These are phyloP conservation scores for Kryptopterus vitreolus DNA, from an alignment of 2,797 vertebrate genomes.

Conservation along the genomic window DNA sequence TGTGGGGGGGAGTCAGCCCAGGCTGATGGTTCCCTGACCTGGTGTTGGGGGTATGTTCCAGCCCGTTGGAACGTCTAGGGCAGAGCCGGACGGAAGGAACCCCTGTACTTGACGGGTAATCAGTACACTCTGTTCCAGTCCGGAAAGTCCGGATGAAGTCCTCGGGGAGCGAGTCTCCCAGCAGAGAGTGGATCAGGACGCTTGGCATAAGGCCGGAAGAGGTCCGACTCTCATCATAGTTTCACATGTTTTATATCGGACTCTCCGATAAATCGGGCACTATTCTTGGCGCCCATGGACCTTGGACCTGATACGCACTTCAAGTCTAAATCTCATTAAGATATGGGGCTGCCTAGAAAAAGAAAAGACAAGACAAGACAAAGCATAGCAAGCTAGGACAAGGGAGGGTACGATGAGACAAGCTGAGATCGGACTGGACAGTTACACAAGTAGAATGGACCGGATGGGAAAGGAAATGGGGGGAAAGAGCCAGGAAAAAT, in stretches of 20 bases:
- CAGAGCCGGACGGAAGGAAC: too few relatives aligned
- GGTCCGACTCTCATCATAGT: too few relatives aligned
- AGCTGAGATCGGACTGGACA: background rate
- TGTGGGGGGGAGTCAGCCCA: too few relatives aligned
- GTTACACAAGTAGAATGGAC: background rate
- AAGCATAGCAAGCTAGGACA: background rate
- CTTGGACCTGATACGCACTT: background rate
- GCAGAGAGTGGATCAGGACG: too few relatives aligned
- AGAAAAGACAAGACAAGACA: background rate
- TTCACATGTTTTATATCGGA: background rate
- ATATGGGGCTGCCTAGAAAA: background rate
- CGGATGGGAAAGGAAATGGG: background rate
- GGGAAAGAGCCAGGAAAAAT: background rate
- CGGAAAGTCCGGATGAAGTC: too few relatives aligned
- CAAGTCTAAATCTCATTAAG: conserved; percentile 4
- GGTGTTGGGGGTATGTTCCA: too few relatives aligned
- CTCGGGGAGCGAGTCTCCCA: too few relatives aligned
- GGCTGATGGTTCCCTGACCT: too few relatives aligned
- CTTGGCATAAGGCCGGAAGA: too few relatives aligned
- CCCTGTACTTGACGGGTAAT: too few relatives aligned
- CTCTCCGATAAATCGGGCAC: background rate
- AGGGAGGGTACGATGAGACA: background rate
- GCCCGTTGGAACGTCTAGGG: too few relatives aligned
- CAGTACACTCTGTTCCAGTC: too few relatives aligned
- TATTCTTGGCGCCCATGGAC: background rate